Conservation (phyloP, 1,140 invertebrate species). For the Zaprionus capensis region DNA sequence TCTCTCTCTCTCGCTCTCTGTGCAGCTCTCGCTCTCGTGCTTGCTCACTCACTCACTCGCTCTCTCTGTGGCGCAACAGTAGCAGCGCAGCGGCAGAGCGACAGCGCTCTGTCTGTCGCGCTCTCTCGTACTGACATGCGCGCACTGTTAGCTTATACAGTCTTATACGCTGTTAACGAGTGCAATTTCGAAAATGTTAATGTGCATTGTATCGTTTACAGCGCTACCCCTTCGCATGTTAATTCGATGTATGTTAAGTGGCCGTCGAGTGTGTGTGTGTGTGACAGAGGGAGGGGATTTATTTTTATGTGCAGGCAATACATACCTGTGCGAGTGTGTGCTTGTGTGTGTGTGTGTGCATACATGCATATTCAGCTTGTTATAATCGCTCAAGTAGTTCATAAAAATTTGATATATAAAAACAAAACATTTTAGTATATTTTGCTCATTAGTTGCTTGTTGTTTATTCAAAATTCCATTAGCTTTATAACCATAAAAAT, state of each 20-base stretch:
- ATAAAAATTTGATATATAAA: conserved; percentile 22
- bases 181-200: conserved; percentile 51
- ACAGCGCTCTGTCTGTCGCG: conserved; percentile 44
- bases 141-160: conserved; percentile 44
- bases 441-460: conserved; percentile 21
- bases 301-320: not conserved
- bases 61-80: conserved; percentile 12
- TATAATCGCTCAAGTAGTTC: conserved; percentile 2
- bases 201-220: conserved; percentile 7
- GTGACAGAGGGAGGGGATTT: not conserved
- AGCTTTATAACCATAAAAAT: conserved; percentile 62
- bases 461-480: conserved; percentile 56
- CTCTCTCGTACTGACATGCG: conserved; percentile 20
- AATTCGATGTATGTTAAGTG: conserved; percentile 14
- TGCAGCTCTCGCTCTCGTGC: conserved; percentile 19
- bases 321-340: conserved; percentile 1
- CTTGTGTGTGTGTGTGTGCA: not conserved
- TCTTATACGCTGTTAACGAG: conserved; percentile 64
- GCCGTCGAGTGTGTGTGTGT: not conserved
- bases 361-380: conserved; percentile 26
- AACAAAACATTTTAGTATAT: conserved; percentile 6
- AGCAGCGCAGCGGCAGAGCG: conserved; percentile 24
- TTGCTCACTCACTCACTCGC: conserved; percentile 33
- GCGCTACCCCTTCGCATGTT: conserved; percentile 19
- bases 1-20: conserved; percentile 28